phyloP scores from a whole-genome alignment of 2,888 invertebrate species.

The Drosophila quinaria region DNA sequence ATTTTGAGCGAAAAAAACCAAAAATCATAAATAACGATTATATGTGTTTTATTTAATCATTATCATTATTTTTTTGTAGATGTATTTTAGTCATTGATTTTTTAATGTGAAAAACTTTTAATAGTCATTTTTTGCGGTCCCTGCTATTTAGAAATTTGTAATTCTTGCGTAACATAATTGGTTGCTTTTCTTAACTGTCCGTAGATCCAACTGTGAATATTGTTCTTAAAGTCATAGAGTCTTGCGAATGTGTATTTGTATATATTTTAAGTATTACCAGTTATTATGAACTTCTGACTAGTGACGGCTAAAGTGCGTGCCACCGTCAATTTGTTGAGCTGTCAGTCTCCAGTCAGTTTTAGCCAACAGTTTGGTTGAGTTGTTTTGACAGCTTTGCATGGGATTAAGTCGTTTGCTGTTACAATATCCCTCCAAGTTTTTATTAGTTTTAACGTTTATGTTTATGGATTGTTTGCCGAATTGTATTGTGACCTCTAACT shows the following conservation, averaged over 20 bases:
- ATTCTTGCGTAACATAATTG: background rate
- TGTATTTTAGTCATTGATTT: no score
- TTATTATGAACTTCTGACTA: slow-evolving; percentile 2
- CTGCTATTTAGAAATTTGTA: background rate
- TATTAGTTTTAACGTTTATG: slow-evolving; percentile 53
- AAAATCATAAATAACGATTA: no score
- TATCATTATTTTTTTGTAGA: no score
- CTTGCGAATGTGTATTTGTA: background rate
- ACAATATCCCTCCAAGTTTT: slow-evolving; percentile 24
- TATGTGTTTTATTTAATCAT: no score
- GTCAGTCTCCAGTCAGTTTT: slow-evolving; percentile 51
- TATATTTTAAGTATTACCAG: slow-evolving; percentile 12
- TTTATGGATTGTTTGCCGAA: slow-evolving; percentile 37
- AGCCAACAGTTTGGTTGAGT: slow-evolving; percentile 27
- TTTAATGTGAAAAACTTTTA: no score
- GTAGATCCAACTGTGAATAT: background rate
- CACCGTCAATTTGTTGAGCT: slow-evolving; percentile 43
- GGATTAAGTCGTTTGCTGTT: slow-evolving; percentile 35
- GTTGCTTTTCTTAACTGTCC: slow-evolving; percentile 15
- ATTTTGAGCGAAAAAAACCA: no score
- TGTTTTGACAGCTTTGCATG: slow-evolving; percentile 64
- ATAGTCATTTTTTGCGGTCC: no score
- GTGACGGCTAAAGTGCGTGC: slow-evolving; percentile 44
- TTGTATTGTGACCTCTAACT: slow-evolving; percentile 28
- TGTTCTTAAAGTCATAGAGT: slow-evolving; percentile 1